Evolutionary conservation across 2,113 vertebrate genomes (phyloP).

Genomic region (Hippolais icterina): DNA sequence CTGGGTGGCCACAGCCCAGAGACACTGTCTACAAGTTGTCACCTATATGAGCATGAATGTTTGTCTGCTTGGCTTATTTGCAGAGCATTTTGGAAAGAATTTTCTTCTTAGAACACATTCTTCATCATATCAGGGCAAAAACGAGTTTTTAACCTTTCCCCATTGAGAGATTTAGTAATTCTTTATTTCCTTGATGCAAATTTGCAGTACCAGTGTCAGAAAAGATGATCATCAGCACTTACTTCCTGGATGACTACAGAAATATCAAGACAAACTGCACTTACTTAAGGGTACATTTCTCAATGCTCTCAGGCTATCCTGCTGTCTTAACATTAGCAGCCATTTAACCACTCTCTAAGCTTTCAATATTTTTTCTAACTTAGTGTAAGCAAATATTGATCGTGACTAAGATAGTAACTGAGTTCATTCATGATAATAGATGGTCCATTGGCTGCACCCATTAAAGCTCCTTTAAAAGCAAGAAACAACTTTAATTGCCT

Average conservation of each 20-base stretch:
- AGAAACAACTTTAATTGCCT: slow-evolving; percentile 64
- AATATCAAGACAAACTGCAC: slow-evolving; percentile 44
- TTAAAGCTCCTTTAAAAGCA: slow-evolving; percentile 65
- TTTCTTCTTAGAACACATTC: not conserved
- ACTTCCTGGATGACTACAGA: slow-evolving; percentile 53
- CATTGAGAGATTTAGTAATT: not conserved
- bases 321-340: slow-evolving; percentile 31
- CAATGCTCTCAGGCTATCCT: slow-evolving; percentile 3
- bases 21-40: not conserved
- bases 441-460: slow-evolving; percentile 58
- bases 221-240: slow-evolving; percentile 54
- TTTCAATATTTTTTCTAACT: slow-evolving; percentile 64
- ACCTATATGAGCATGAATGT: not conserved
- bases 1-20: not conserved
- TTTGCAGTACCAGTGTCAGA: not conserved
- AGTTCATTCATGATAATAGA: slow-evolving; percentile 70
- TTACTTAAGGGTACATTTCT: slow-evolving; percentile 52
- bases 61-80: not conserved
- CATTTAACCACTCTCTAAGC: slow-evolving; percentile 52
- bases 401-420: slow-evolving; percentile 62
- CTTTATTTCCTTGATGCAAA: slow-evolving; percentile 19
- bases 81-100: not conserved
- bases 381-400: slow-evolving; percentile 72
- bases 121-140: not conserved
- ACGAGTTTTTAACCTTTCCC: not conserved